Conservation (phyloP, 2,113 vertebrate genomes). For the Rhabdornis inornatus region DNA sequence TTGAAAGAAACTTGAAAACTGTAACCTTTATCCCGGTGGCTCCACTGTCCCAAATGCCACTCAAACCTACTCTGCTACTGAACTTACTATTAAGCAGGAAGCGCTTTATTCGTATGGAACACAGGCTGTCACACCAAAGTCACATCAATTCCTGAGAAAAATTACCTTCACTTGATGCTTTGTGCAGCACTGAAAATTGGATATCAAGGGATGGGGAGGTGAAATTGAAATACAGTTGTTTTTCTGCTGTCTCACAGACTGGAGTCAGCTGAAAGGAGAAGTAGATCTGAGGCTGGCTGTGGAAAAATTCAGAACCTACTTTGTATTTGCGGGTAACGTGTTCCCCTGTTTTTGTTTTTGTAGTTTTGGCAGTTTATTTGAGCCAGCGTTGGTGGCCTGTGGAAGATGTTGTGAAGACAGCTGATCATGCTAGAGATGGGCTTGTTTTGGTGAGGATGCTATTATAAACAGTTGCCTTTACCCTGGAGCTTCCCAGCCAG, state of each 20-base stretch:
- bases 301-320: background rate
- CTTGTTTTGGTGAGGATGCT: slow-evolving; percentile 73
- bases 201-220: background rate
- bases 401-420: slow-evolving; percentile 80
- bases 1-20: background rate
- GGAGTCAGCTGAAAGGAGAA: background rate
- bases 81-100: background rate
- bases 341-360: background rate
- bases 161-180: background rate
- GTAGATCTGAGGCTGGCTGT: background rate
- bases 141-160: background rate
- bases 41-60: background rate
- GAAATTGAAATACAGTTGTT: background rate
- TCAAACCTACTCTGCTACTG: background rate
- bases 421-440: slow-evolving; percentile 75
- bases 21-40: background rate
- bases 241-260: background rate
- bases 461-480: background rate
- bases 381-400: slow-evolving; percentile 81
- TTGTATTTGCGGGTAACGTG: background rate
- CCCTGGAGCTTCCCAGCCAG: background rate
- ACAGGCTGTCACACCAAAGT: background rate
- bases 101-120: background rate
- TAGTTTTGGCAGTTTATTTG: slow-evolving; percentile 85
- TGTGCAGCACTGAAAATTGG: background rate